phyloP scores from a whole-genome alignment of 1,140 invertebrate genomes.

The Heliconius congener region DNA sequence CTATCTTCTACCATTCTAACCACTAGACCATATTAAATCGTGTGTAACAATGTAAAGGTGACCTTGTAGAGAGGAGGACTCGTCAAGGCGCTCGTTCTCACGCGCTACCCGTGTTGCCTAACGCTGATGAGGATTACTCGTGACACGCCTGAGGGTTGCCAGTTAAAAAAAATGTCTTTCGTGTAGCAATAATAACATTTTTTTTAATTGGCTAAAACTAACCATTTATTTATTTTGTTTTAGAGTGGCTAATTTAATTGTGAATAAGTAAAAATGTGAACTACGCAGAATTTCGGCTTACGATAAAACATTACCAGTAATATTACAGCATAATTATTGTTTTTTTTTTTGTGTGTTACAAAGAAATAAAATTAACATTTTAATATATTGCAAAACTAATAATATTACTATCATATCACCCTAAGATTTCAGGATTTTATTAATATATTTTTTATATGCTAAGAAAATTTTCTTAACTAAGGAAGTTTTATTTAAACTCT shows the following conservation, averaged over 20 bases:
- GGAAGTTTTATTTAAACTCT: background rate
- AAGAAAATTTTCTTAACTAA: no score
- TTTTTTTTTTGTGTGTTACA: background rate
- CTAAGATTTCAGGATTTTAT: background rate
- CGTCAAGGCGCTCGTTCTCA: constrained; percentile 59
- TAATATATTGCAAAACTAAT: background rate
- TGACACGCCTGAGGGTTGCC: constrained; percentile 41
- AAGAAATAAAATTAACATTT: no score
- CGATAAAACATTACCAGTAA: no score
- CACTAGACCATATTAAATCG: background rate
- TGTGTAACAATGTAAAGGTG: constrained; percentile 18
- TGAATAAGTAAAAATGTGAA: no score
- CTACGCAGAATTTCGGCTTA: no score
- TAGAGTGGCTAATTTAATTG: no score
- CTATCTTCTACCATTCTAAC: background rate
- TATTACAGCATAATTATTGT: background rate
- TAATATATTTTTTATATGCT: background rate
- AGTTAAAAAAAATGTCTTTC: background rate
- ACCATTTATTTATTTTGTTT: background rate
- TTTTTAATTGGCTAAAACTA: no score
- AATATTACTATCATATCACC: background rate
- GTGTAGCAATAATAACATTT: no score
- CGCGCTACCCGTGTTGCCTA: constrained; percentile 63
- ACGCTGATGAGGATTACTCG: constrained; percentile 52
- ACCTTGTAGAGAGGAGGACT: constrained; percentile 48